These are phyloP conservation scores for Rhabdomys pumilio DNA, from an alignment of 2,797 vertebrate species.

Conservation along the genomic window DNA sequence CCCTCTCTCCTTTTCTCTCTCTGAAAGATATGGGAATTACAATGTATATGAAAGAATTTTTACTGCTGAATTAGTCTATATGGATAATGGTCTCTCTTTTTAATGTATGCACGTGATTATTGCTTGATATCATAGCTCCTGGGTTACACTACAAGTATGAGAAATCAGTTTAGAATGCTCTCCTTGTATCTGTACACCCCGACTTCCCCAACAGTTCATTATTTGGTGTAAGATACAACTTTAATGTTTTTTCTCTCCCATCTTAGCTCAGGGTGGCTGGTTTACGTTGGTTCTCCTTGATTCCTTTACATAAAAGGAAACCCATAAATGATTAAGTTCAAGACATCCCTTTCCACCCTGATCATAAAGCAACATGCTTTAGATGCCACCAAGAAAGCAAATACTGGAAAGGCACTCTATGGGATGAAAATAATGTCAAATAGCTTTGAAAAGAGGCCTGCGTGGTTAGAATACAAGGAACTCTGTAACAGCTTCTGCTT, in stretches of 20 bases:
- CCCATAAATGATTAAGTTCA: neutral
- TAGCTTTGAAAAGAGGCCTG: neutral
- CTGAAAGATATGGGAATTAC: neutral
- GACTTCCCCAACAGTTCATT: neutral
- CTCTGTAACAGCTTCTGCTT: neutral
- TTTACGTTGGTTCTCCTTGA: neutral
- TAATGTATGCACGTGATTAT: neutral
- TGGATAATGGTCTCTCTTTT: neutral
- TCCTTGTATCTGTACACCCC: neutral
- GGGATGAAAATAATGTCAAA: neutral
- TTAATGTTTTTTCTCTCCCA: conserved; percentile 22
- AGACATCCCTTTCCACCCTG: neutral
- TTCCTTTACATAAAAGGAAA: conserved; percentile 19
- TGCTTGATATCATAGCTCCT: neutral
- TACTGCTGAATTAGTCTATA: neutral
- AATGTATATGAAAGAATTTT: conserved; percentile 11
- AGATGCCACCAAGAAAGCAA: neutral
- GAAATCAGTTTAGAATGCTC: neutral
- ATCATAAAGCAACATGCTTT: neutral
- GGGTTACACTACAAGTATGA: neutral
- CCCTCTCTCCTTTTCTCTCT: neutral
- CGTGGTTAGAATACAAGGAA: neutral
- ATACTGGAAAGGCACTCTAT: neutral
- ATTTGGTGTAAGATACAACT: neutral
- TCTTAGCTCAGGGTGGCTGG: neutral